A percentile compares a stretch with the other conserved stretches of the same genome.
These are phyloP conservation scores for Cyphomyrus plagiostoma DNA, from an alignment of 2,113 vertebrate genomes.

Conservation along the genomic window DNA sequence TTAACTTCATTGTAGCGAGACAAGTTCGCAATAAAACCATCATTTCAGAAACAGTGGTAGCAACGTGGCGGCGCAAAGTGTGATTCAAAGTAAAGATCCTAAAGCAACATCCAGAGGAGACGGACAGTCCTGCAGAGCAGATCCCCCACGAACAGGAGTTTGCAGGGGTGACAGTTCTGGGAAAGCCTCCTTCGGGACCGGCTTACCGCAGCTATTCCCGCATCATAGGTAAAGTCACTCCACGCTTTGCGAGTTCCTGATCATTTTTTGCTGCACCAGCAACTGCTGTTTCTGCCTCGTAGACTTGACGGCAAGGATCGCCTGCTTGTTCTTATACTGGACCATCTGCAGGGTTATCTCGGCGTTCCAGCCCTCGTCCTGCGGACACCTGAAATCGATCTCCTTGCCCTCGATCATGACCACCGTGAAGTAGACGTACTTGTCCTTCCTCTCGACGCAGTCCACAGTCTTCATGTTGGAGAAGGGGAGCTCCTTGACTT, in stretches of 20 bases:
- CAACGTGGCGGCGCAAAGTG: background rate
- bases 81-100: background rate
- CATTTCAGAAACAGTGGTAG: background rate
- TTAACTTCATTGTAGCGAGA: background rate
- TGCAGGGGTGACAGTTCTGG: background rate
- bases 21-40: background rate
- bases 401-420: conserved; percentile 91
- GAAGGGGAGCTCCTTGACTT: conserved; percentile 89
- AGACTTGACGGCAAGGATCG: conserved; percentile 87
- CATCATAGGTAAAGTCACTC: conserved; percentile 48
- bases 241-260: conserved; percentile 48
- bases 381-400: conserved; percentile 94
- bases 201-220: conserved; percentile 42
- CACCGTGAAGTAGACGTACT: conserved; percentile 95
- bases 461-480: conserved; percentile 96
- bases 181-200: background rate
- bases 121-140: background rate
- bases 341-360: conserved; percentile 98
- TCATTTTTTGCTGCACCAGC: conserved; percentile 67
- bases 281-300: conserved; percentile 94
- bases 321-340: conserved; percentile 95
- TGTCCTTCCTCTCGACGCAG: conserved; percentile 92
- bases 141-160: background rate
- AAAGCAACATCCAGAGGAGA: background rate
- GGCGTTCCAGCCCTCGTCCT: conserved; percentile 96